Percentiles rank a stretch among this genome's conserved stretches.
These are phyloP conservation scores for Halocynthia roretzi DNA, from an alignment of 23 tunicate genomes.

Conservation along the genomic window DNA sequence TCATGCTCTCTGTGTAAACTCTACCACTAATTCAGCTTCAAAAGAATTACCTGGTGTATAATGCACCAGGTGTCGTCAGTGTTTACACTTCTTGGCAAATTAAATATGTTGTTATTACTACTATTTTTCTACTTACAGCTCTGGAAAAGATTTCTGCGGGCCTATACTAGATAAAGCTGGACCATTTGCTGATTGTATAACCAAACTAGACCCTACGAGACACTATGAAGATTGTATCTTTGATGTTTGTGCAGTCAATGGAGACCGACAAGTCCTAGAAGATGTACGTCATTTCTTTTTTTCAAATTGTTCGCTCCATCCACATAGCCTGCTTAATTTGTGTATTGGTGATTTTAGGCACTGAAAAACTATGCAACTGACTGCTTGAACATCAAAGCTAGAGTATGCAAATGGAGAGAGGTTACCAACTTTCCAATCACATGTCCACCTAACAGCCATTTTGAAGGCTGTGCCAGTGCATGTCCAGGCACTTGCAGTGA, in stretches of 20 bases:
- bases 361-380: constrained; percentile 35
- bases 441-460: constrained; percentile 40
- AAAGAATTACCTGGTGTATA: too few relatives aligned
- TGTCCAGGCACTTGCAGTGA: constrained; percentile 46
- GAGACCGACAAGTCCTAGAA: constrained; percentile 31
- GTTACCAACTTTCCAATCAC: constrained; percentile 22
- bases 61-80: too few relatives aligned
- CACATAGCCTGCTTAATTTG: background rate
- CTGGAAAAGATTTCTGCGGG: constrained; percentile 40
- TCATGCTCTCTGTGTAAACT: too few relatives aligned
- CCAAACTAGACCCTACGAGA: constrained; percentile 28
- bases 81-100: too few relatives aligned
- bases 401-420: constrained; percentile 40
- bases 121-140: constrained; percentile 19
- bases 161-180: constrained; percentile 23
- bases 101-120: too few relatives aligned
- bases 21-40: too few relatives aligned
- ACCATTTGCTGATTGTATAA: constrained; percentile 37
- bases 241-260: constrained; percentile 44
- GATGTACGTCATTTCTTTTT: constrained; percentile 15
- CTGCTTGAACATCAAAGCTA: constrained; percentile 25
- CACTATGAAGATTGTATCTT: constrained; percentile 39
- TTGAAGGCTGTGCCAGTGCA: constrained; percentile 33
- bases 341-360: constrained; percentile 17
- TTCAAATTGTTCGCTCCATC: background rate